Evolutionary conservation across 2,888 invertebrate species (phyloP).

Genomic region (Trypoxylon attenuatum): DNA sequence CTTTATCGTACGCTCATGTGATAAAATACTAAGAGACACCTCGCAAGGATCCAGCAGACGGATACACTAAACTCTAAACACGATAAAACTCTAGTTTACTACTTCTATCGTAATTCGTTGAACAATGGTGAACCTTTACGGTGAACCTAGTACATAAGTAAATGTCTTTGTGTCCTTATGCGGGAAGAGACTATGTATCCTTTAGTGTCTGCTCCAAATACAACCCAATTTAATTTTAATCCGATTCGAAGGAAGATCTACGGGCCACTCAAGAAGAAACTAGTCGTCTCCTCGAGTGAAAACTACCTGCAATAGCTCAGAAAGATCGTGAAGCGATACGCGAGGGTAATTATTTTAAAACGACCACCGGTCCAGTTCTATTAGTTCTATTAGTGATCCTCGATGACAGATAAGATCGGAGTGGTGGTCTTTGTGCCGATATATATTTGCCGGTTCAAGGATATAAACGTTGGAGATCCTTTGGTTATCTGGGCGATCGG

Average conservation of each 20-base stretch:
- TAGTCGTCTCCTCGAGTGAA: conserved; percentile 29
- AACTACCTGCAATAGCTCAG: conserved; percentile 36
- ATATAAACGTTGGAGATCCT: conserved; percentile 21
- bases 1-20: too few relatives aligned
- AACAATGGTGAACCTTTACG: too few relatives aligned
- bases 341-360: conserved; percentile 60
- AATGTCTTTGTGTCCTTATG: too few relatives aligned
- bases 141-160: too few relatives aligned
- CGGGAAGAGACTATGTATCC: too few relatives aligned
- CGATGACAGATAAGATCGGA: conserved; percentile 55
- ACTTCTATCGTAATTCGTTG: too few relatives aligned
- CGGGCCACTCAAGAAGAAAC: neutral
- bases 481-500: conserved; percentile 31
- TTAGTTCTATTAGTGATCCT: conserved; percentile 55
- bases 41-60: too few relatives aligned
- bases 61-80: too few relatives aligned
- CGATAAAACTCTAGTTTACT: too few relatives aligned
- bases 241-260: neutral
- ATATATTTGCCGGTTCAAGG: conserved; percentile 40
- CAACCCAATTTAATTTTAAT: too few relatives aligned
- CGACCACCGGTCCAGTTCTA: conserved; percentile 54
- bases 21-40: too few relatives aligned
- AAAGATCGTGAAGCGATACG: conserved; percentile 46
- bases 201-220: too few relatives aligned
- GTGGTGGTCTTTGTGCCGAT: conserved; percentile 48